A percentile compares a stretch with the other conserved stretches of the same genome.
phyloP scores from a whole-genome alignment of 1,140 invertebrate species.

The Lepidostoma basale region DNA sequence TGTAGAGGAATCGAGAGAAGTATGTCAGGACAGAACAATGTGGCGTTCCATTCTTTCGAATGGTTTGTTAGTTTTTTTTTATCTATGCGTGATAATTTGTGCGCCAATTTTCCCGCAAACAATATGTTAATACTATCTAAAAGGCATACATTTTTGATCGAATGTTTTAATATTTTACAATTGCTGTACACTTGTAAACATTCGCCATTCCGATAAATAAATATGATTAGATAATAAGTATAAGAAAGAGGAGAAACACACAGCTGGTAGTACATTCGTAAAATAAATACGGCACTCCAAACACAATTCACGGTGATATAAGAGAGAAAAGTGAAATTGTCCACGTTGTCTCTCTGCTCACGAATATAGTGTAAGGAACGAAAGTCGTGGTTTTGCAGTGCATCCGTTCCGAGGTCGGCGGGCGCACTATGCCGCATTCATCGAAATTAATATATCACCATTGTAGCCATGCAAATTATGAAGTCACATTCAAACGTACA shows the following conservation, averaged over 20 bases:
- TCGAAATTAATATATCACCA: no score
- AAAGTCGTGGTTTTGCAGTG: background rate
- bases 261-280: background rate
- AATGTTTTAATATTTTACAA: no score
- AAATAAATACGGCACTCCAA: background rate
- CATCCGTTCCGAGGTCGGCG: background rate
- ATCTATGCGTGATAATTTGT: no score
- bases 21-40: no score
- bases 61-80: no score
- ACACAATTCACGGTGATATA: conserved; percentile 19
- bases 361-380: background rate
- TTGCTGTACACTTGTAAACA: background rate
- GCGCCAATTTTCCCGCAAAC: no score
- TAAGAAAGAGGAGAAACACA: background rate
- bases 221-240: background rate
- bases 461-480: no score
- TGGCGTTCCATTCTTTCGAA: no score
- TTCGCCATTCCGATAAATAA: background rate
- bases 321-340: conserved; percentile 19
- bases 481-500: no score
- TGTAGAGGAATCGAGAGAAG: no score
- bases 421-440: background rate
- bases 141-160: no score
- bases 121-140: no score
- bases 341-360: background rate